These are phyloP conservation scores for Agonopterix subpropinquella DNA, from an alignment of 2,888 invertebrate genomes.

Conservation along the genomic window DNA sequence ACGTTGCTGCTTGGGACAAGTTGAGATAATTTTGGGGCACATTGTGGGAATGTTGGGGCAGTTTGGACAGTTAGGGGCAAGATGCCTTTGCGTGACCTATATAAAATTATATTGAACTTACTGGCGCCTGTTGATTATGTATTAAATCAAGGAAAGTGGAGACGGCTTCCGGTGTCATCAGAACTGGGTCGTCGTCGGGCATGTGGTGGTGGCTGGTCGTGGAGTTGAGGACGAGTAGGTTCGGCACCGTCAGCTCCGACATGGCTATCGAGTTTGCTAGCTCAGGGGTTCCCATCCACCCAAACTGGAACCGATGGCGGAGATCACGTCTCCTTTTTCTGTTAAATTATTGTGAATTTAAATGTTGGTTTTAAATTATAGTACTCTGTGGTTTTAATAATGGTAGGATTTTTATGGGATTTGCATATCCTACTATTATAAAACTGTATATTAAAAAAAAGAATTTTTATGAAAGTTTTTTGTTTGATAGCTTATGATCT, in stretches of 20 bases:
- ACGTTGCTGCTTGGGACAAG: too few species aligned
- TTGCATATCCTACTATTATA: too few species aligned
- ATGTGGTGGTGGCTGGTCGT: slow-evolving; percentile 94
- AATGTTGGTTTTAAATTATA: neutral
- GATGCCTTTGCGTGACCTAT: too few species aligned
- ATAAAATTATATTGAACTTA: slow-evolving; percentile 42
- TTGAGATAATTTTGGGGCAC: too few species aligned
- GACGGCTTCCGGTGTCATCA: slow-evolving; percentile 87
- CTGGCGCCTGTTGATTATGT: slow-evolving; percentile 85
- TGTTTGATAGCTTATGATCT: too few species aligned
- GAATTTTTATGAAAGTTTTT: too few species aligned
- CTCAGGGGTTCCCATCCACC: slow-evolving; percentile 94
- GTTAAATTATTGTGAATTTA: slow-evolving; percentile 14
- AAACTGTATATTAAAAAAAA: too few species aligned
- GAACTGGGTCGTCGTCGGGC: slow-evolving; percentile 87
- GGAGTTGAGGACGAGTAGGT: slow-evolving; percentile 93
- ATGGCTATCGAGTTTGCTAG: slow-evolving; percentile 96
- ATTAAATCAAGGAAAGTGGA: slow-evolving; percentile 85
- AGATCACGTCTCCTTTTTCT: slow-evolving; percentile 80
- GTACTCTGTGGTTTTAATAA: too few species aligned
- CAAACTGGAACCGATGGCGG: slow-evolving; percentile 92
- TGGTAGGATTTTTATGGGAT: too few species aligned
- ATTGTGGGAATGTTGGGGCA: too few species aligned
- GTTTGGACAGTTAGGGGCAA: too few species aligned
- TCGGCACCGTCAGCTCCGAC: slow-evolving; percentile 88